phyloP scores from a whole-genome alignment of 2,888 invertebrate genomes.

The Smittia aterrima region DNA sequence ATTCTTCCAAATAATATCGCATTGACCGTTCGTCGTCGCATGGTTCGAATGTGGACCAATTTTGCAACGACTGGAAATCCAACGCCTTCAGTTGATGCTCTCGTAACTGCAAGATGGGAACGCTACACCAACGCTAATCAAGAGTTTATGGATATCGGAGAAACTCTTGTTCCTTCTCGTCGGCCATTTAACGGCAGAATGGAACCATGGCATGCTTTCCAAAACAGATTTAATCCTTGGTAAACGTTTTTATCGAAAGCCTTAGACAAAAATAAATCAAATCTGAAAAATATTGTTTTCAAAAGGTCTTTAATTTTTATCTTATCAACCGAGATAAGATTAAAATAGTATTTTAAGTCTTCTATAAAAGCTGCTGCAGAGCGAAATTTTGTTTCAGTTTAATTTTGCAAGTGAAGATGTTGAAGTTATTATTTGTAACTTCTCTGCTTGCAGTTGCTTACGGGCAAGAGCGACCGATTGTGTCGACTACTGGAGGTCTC shows the following conservation, averaged over 20 bases:
- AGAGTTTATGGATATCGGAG: constrained; percentile 55
- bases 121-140: constrained; percentile 52
- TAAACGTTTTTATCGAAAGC: neutral
- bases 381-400: too few relatives aligned
- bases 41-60: constrained; percentile 57
- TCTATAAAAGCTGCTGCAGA: too few relatives aligned
- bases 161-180: constrained; percentile 54
- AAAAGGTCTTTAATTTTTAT: too few relatives aligned
- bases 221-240: constrained; percentile 44
- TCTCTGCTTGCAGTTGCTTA: neutral
- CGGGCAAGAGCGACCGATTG: constrained; percentile 27
- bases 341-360: too few relatives aligned
- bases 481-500: constrained; percentile 15
- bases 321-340: too few relatives aligned
- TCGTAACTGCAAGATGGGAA: constrained; percentile 56
- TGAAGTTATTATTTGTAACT: neutral
- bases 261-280: too few relatives aligned
- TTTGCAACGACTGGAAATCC: constrained; percentile 55
- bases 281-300: neutral
- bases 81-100: constrained; percentile 54
- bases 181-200: constrained; percentile 56
- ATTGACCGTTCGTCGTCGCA: constrained; percentile 49
- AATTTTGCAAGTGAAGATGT: neutral
- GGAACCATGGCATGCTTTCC: constrained; percentile 56
- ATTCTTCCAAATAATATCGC: constrained; percentile 19